phyloP scores from a whole-genome alignment of 2,888 invertebrate species.

The Autographa pulchrina region DNA sequence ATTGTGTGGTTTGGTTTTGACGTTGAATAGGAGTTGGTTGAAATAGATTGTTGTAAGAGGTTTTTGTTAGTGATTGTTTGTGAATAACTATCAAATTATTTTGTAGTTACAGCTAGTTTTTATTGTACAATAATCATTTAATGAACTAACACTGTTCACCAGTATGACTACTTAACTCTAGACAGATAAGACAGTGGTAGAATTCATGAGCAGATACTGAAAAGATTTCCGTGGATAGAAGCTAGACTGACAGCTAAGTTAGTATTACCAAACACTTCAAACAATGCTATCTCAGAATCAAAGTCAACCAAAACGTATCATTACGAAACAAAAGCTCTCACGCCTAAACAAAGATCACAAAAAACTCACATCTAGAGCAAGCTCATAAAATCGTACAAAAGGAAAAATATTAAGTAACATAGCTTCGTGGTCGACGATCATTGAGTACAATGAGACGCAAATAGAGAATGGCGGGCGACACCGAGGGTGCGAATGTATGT shows the following conservation, averaged over 20 bases:
- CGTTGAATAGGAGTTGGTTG: not conserved
- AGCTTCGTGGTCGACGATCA: slow-evolving; percentile 42
- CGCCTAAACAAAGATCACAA: slow-evolving; percentile 42
- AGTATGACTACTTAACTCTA: no score
- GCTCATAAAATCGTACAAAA: slow-evolving; percentile 24
- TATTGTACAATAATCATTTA: no score
- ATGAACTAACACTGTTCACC: no score
- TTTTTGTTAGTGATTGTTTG: no score
- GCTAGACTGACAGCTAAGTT: not conserved
- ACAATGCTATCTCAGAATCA: slow-evolving; percentile 8
- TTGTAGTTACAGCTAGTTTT: no score
- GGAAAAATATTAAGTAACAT: slow-evolving; percentile 38
- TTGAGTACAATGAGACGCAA: slow-evolving; percentile 56
- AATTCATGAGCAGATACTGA: not conserved
- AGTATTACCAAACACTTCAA: not conserved
- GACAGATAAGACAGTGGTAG: no score
- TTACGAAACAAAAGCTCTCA: slow-evolving; percentile 37
- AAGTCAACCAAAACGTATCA: slow-evolving; percentile 16
- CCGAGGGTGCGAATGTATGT: slow-evolving; percentile 69
- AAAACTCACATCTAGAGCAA: slow-evolving; percentile 51
- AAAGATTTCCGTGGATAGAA: not conserved
- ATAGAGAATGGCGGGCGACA: slow-evolving; percentile 62
- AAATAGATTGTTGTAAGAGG: no score
- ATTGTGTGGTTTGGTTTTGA: not conserved
- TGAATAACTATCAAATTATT: no score